Percentiles rank a stretch among this genome's conserved stretches.
Evolutionary conservation across 2,113 vertebrate species (phyloP).

Genomic region (Nestor notabilis): DNA sequence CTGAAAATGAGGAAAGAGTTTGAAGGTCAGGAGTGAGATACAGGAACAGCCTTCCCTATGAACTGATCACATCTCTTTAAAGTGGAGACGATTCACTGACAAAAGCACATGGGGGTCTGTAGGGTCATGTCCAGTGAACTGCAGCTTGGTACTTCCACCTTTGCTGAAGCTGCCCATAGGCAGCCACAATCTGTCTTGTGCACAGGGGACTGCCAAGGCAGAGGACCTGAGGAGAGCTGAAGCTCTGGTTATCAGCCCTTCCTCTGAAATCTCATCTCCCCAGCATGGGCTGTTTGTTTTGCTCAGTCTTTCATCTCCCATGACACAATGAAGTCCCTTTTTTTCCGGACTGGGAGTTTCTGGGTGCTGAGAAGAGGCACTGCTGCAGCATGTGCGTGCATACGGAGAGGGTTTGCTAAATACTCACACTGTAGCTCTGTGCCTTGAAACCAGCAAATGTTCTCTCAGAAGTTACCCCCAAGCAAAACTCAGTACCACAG

Average conservation of each 20-base stretch:
- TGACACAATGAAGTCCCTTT: background rate
- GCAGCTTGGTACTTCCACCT: rapidly evolving
- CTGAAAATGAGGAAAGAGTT: background rate
- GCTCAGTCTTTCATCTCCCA: background rate
- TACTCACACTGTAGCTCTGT: background rate
- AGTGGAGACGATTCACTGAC: background rate
- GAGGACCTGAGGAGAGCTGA: background rate
- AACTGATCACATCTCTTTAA: background rate
- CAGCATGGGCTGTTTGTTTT: background rate
- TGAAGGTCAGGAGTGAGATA: background rate
- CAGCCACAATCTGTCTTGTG: background rate
- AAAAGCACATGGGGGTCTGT: background rate
- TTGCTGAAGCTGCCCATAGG: background rate
- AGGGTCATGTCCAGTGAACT: background rate
- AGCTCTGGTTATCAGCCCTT: background rate
- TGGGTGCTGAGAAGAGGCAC: background rate
- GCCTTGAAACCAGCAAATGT: background rate
- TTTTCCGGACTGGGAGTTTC: background rate
- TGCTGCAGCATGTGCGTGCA: rapidly evolving
- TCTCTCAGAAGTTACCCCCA: background rate
- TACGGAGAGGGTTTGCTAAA: background rate
- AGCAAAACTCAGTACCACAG: background rate
- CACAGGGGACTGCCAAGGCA: background rate
- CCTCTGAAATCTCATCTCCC: background rate
- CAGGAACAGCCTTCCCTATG: background rate